Base-by-base conservation (phyloP, 2,888 invertebrate species). In the Pimpla rufipes region DNA sequence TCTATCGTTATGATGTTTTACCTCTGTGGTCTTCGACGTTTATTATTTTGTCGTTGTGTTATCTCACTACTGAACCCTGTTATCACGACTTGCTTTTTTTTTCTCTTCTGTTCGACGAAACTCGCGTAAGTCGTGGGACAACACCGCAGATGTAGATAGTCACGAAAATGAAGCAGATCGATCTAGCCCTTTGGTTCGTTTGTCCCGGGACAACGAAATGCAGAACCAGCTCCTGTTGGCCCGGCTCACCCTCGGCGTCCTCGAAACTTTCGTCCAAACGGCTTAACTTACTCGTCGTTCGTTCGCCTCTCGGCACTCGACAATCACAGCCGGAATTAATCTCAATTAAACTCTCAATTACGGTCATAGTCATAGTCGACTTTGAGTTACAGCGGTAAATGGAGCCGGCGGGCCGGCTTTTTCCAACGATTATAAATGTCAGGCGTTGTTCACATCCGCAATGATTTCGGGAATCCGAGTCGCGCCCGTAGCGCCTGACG, bases 121-220 rank as follows among this genome's bases (percentile, higher is more conserved):
- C 71, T 84, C n/a, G n/a, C 70, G 64, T 77, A 13, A 18, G 74
- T 81, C 62, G 40, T 35, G 52, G 18, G 59, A 71, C 59, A n/a
- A 21, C 35, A 64, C 50, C 18, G 29, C 21, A 35, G 75, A 52
- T 45, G 64, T 57, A 21, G 55, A 29, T n/a, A 59, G 50, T 62
- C 37, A 59, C 52, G 21, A 73, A 66, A 70, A 79, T 29, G 40
- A 45, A 71, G 57, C 74, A 83, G 74, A 83, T 81, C 83, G 78
- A 80, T 80, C 73, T 59, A 79, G 74, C 77, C 77, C 79, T 79
- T 74, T 87, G 73, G 79, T 75, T 67, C 62, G 76, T 80, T 83
- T 82, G 83, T 85, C 77, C 76, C 81, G 74, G 76, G 74, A 81
- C 70, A 75, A 66, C 76, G 76, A 81, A 47, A 64, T 55, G 18